Base-by-base conservation (phyloP, 2,113 vertebrate species). In the Notarius lentiginosus region DNA sequence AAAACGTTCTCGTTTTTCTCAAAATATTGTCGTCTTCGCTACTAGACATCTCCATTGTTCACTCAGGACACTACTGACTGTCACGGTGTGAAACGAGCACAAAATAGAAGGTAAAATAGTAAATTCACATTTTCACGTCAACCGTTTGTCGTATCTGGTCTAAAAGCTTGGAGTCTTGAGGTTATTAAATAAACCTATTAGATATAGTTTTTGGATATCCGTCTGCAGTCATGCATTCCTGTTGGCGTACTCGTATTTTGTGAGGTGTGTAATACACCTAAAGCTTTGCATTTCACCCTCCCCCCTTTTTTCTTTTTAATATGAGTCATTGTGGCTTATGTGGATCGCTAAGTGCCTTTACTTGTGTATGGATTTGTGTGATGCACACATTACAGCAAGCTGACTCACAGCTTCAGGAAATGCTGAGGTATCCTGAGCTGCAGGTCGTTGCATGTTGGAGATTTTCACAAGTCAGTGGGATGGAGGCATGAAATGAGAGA, bases 381-480 rank as follows among this genome's bases (percentile, higher is more conserved):
- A 86, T 82, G 34, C 56, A 56, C 72, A 73, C 60, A 49, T 84
- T 84, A 61, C 20, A 60, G 82, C 27, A 76, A 60, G 84, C 86
- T 90, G 86, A 88, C 81, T 88, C 75, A 82, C 51, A 49, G 49
- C 70, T 79, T 51, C 61, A 66, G 17, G 68, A 60, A 49, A 34
- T 58, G 80, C 70, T 58, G n/a, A 47, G 81, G 51, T 68, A 79
- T 83, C 77, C 72, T 27, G 49, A 11, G 70, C 82, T 87, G 76
- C 89, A 88, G 76, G 89, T 88, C 83, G 61, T 88, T 82, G 87
- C 87, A 75, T 82, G 89, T 87, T 85, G 18, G 22, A 60, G 76
- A 22, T 41, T 22, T 82, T 58, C 49, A 49, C 27, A 84, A 70
- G 72, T 60, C 77, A 58, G 47, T 68, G 72, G 75, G 7, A 84